Conservation (phyloP, 1,140 invertebrate species). For the Trissolcus basalis region DNA sequence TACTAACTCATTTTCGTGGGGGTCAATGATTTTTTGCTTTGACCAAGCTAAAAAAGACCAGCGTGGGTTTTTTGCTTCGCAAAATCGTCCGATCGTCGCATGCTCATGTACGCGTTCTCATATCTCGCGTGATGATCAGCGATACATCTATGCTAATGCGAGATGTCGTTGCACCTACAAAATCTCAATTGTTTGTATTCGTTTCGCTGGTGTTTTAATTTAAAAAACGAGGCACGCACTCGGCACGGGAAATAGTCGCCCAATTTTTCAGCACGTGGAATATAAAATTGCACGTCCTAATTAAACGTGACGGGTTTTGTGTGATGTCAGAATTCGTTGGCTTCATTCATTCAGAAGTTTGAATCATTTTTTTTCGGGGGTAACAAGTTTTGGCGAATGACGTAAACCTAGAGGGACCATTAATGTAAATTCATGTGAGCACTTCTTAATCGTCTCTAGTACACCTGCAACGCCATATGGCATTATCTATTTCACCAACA, state of each 20-base stretch:
- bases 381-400: slow-evolving; percentile 74
- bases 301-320: slow-evolving; percentile 50
- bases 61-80: too few species aligned
- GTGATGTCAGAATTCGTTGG: too few species aligned
- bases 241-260: too few species aligned
- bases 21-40: slow-evolving; percentile 47
- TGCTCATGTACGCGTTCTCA: slow-evolving; percentile 30
- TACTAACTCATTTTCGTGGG: slow-evolving; percentile 30
- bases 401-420: slow-evolving; percentile 68
- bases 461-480: slow-evolving; percentile 76
- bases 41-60: too few species aligned
- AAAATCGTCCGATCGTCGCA: too few species aligned
- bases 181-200: slow-evolving; percentile 62
- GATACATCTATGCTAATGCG: slow-evolving; percentile 74
- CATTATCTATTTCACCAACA: slow-evolving; percentile 68
- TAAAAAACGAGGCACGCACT: slow-evolving; percentile 58
- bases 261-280: too few species aligned
- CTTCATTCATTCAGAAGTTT: slow-evolving; percentile 14
- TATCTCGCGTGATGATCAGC: slow-evolving; percentile 53
- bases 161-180: slow-evolving; percentile 70
- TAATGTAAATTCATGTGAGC: slow-evolving; percentile 75
- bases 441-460: slow-evolving; percentile 72
- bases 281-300: slow-evolving; percentile 33
- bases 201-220: slow-evolving; percentile 53
- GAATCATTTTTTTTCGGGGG: slow-evolving; percentile 67